phyloP scores from a whole-genome alignment of 2,888 invertebrate species.

The Argyresthia goedartella region DNA sequence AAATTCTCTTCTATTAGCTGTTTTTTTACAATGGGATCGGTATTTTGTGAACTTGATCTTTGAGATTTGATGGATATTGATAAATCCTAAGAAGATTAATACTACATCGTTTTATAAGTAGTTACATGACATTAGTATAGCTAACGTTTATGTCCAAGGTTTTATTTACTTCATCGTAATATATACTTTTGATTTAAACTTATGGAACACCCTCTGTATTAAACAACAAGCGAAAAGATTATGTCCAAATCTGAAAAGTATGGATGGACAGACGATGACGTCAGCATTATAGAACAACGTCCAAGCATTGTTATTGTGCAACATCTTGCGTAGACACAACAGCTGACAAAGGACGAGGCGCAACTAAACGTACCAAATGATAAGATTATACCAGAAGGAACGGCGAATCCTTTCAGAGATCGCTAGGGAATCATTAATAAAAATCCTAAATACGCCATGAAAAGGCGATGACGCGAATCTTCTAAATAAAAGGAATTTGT shows the following conservation, averaged over 20 bases:
- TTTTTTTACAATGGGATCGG: background rate
- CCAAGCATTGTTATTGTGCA: constrained; percentile 54
- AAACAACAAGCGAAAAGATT: constrained; percentile 38
- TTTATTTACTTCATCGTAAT: no score
- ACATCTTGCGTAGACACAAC: constrained; percentile 43
- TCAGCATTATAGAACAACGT: constrained; percentile 35
- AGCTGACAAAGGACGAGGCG: constrained; percentile 37
- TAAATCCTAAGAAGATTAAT: no score
- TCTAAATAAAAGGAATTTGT: constrained; percentile 32
- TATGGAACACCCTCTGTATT: constrained; percentile 35
- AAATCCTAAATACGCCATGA: constrained; percentile 46
- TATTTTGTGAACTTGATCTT: background rate
- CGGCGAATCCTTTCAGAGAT: constrained; percentile 45
- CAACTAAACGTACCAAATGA: constrained; percentile 21
- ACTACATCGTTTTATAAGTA: background rate
- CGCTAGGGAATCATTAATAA: constrained; percentile 51
- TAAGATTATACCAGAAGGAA: constrained; percentile 48
- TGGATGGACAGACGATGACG: constrained; percentile 53
- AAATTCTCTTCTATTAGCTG: constrained; percentile 21
- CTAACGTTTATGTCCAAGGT: background rate
- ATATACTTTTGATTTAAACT: background rate
- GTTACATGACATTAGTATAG: background rate
- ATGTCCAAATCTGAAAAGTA: constrained; percentile 49
- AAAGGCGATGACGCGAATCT: constrained; percentile 32
- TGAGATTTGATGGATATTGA: background rate